Conservation (phyloP, 2,888 invertebrate genomes). For the Chaetoderma sp. region DNA sequence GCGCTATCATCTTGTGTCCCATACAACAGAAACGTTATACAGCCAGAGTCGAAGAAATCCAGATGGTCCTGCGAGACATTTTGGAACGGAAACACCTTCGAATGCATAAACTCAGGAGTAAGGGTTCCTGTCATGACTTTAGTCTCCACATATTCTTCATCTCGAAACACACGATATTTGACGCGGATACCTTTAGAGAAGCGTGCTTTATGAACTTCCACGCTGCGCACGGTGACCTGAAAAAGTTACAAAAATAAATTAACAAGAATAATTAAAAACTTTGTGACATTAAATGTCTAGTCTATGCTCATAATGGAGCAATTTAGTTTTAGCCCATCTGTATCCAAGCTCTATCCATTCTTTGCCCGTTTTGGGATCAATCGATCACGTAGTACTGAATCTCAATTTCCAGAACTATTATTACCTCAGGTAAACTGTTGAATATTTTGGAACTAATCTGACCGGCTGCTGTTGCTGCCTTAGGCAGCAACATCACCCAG, state of each 20-base stretch:
- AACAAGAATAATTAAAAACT: neutral
- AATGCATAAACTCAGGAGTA: slow-evolving; percentile 63
- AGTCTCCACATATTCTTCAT: slow-evolving; percentile 55
- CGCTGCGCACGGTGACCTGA: slow-evolving; percentile 57
- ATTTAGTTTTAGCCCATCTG: no score
- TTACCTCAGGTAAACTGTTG: no score
- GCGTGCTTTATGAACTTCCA: slow-evolving; percentile 62
- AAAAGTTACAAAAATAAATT: slow-evolving; percentile 9
- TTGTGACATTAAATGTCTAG: neutral
- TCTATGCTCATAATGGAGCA: neutral
- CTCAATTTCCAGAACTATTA: no score
- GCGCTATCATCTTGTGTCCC: slow-evolving; percentile 66
- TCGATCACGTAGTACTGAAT: no score
- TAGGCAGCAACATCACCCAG: no score
- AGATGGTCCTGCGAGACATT: slow-evolving; percentile 63
- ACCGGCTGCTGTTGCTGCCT: no score
- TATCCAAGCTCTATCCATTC: no score
- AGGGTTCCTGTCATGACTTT: slow-evolving; percentile 57
- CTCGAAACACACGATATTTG: slow-evolving; percentile 61
- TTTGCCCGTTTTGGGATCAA: no score
- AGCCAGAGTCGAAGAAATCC: slow-evolving; percentile 65
- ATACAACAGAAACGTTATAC: slow-evolving; percentile 66
- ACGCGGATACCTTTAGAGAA: slow-evolving; percentile 64
- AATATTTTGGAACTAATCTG: no score
- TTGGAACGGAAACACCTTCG: slow-evolving; percentile 56